Evolutionary conservation across 2,113 vertebrate species (phyloP).

Genomic region (Caloenas nicobarica): DNA sequence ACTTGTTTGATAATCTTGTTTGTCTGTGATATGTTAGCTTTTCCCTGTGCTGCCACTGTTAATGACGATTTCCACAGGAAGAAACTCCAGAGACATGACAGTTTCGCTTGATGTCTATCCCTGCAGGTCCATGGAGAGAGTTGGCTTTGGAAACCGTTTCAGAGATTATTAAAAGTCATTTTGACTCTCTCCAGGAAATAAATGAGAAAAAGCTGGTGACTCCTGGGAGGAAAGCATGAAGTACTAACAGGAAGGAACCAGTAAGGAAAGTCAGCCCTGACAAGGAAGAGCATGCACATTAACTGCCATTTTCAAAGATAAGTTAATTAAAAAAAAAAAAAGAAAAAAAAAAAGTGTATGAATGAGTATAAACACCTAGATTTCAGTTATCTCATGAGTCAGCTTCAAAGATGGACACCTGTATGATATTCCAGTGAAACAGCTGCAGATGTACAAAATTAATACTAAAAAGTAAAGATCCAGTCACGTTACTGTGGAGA

Average conservation of each 20-base stretch:
- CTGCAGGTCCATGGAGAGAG: background rate
- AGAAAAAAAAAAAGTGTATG: background rate
- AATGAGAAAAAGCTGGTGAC: background rate
- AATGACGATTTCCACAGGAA: background rate
- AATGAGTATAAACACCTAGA: background rate
- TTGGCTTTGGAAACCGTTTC: background rate
- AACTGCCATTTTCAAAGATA: background rate
- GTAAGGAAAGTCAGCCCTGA: background rate
- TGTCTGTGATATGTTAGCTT: background rate
- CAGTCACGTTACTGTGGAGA: background rate
- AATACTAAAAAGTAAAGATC: background rate
- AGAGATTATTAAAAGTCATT: conserved; percentile 25
- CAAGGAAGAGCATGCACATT: background rate
- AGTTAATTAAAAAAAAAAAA: background rate
- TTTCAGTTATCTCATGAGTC: background rate
- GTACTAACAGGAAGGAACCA: background rate
- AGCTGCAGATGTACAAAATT: background rate
- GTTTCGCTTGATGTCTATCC: background rate
- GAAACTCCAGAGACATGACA: background rate
- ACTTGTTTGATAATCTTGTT: background rate
- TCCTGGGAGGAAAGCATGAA: background rate
- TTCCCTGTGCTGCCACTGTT: background rate
- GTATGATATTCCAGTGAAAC: background rate
- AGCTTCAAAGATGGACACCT: background rate
- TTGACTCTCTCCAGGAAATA: conserved; percentile 17